These are phyloP conservation scores for Ochropacha duplaris DNA, from an alignment of 2,888 invertebrate species.

Conservation along the genomic window DNA sequence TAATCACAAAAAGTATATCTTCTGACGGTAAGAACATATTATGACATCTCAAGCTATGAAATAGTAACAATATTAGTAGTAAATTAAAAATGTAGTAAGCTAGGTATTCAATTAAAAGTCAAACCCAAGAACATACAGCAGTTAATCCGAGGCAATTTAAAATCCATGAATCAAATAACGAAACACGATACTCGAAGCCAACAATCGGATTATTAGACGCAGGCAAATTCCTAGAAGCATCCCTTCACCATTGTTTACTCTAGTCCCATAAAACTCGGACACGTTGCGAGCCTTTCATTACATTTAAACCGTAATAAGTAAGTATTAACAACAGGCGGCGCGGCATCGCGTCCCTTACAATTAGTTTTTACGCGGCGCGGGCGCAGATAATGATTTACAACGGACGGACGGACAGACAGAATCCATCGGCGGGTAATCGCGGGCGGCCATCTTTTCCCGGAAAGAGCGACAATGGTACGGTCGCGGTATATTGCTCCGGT, in stretches of 20 bases:
- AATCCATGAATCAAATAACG: not conserved
- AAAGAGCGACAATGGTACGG: conserved; percentile 68
- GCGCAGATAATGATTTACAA: conserved; percentile 67
- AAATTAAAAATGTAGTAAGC: too few species aligned
- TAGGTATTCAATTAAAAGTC: too few species aligned
- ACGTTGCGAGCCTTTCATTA: conserved; percentile 13
- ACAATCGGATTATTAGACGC: not conserved
- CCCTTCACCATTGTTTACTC: conserved; percentile 31
- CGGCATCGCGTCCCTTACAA: conserved; percentile 62
- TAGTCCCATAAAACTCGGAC: conserved; percentile 34
- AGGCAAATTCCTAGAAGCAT: not conserved
- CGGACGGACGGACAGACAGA: conserved; percentile 32
- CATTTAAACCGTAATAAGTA: conserved; percentile 37
- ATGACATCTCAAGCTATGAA: too few species aligned
- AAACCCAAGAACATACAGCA: too few species aligned
- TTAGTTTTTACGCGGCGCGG: conserved; percentile 67
- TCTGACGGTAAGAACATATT: too few species aligned
- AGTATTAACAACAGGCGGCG: conserved; percentile 55
- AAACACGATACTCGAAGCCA: not conserved
- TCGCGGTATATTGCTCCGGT: conserved; percentile 41
- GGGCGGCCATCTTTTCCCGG: conserved; percentile 67
- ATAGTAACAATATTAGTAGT: too few species aligned
- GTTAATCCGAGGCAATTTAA: not conserved
- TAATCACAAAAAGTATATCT: too few species aligned
- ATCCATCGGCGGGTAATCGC: conserved; percentile 40